Conservation (phyloP, 2,888 invertebrate genomes). For the Meteorus cinctellus region DNA sequence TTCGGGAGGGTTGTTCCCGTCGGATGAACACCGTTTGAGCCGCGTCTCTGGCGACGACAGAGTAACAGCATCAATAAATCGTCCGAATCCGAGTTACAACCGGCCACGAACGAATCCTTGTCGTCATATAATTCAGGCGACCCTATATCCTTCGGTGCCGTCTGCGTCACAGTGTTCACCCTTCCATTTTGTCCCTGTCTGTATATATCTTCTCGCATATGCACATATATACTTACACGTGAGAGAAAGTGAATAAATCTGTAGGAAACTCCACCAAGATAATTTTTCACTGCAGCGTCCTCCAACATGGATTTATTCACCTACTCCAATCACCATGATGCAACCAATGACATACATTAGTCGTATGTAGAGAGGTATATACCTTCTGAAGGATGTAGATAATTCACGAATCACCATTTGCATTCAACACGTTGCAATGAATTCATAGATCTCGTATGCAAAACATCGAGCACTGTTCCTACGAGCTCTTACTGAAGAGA, state of each 20-base stretch:
- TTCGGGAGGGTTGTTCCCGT: conserved; percentile 59
- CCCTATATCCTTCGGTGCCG: conserved; percentile 43
- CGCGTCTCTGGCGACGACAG: conserved; percentile 61
- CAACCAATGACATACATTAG: conserved; percentile 12
- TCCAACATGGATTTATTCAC: not conserved
- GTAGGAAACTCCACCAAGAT: not conserved
- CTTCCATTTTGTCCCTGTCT: conserved; percentile 22
- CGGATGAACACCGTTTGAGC: conserved; percentile 58
- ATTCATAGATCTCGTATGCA: conserved; percentile 65
- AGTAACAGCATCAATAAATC: conserved; percentile 66
- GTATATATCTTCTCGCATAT: not conserved
- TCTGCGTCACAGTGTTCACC: conserved; percentile 37
- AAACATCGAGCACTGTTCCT: conserved; percentile 55
- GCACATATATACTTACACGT: not conserved
- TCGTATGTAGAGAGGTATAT: not conserved
- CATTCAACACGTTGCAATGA: conserved; percentile 53
- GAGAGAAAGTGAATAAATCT: conserved; percentile 4
- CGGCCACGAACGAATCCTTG: conserved; percentile 55
- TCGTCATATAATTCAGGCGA: conserved; percentile 63
- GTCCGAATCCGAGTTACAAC: conserved; percentile 66
- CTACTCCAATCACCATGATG: not conserved
- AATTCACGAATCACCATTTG: conserved; percentile 40
- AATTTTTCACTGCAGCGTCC: conserved; percentile 23
- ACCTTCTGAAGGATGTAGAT: not conserved
- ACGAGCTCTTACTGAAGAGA: conserved; percentile 19